Conservation (phyloP, 2,888 invertebrate genomes). For the Empis stercorea region DNA sequence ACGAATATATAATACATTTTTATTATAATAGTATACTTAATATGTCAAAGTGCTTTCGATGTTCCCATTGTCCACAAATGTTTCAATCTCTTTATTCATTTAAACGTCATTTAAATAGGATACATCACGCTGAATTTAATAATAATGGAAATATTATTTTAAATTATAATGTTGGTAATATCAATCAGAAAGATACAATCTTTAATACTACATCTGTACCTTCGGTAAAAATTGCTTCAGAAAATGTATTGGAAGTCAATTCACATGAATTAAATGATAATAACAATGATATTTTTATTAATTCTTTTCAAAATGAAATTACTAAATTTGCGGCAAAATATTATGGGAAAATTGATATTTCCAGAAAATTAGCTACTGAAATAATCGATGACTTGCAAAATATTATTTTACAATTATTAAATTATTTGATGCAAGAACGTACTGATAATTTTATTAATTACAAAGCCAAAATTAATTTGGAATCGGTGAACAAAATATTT, state of each 20-base stretch:
- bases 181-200: too few species aligned
- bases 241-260: too few species aligned
- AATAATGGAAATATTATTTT: too few species aligned
- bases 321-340: background rate
- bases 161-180: too few species aligned
- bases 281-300: too few species aligned
- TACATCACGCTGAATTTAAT: background rate
- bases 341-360: slow-evolving; percentile 1
- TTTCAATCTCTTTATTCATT: background rate
- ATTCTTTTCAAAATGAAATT: background rate
- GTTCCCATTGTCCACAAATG: background rate
- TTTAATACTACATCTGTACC: too few species aligned
- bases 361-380: background rate
- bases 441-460: background rate
- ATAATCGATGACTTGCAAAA: background rate
- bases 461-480: background rate
- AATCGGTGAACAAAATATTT: background rate
- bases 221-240: too few species aligned
- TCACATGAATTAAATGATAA: too few species aligned
- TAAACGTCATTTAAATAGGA: background rate
- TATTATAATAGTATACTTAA: background rate
- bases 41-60: background rate
- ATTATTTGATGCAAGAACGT: background rate
- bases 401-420: background rate
- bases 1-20: too few species aligned